Percentiles rank a stretch among this genome's conserved stretches.
phyloP scores from a whole-genome alignment of 2,888 invertebrate species.

The Sthenelais limicola region DNA sequence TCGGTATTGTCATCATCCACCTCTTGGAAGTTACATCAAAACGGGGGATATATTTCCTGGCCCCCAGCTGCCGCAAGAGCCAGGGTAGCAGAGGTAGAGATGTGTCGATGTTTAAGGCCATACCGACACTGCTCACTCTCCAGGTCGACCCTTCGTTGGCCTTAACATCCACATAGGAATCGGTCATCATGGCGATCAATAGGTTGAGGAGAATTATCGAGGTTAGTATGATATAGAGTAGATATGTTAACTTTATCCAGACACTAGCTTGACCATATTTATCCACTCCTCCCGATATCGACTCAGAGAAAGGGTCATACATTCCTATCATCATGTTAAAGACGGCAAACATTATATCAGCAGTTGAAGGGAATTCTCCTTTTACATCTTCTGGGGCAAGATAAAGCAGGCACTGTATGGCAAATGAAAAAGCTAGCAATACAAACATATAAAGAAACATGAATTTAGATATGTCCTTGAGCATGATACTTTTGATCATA shows the following conservation, averaged over 20 bases:
- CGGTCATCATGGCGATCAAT: constrained; percentile 59
- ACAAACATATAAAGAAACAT: constrained; percentile 67
- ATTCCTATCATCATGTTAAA: constrained; percentile 70
- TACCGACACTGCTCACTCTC: constrained; percentile 68
- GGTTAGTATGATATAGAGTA: constrained; percentile 63
- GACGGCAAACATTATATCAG: constrained; percentile 62
- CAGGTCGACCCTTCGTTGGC: constrained; percentile 61
- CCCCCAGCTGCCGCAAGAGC: too few species aligned
- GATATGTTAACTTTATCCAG: constrained; percentile 60
- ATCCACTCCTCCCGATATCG: too few species aligned
- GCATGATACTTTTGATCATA: constrained; percentile 68
- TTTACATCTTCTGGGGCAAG: constrained; percentile 53
- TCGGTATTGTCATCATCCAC: too few species aligned
- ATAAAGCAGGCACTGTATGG: constrained; percentile 65
- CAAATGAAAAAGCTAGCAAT: constrained; percentile 66
- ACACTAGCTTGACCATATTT: too few species aligned
- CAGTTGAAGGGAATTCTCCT: constrained; percentile 54
- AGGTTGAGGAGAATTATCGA: constrained; percentile 57
- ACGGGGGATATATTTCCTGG: too few species aligned
- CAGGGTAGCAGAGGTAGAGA: too few species aligned
- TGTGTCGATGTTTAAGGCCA: too few species aligned
- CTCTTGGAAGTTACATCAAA: too few species aligned
- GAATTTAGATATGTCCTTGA: constrained; percentile 66
- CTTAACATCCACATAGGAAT: constrained; percentile 60
- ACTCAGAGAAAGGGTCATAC: constrained; percentile 61